These are phyloP conservation scores for Malurus alboscapulatus DNA, from an alignment of 2,113 vertebrate species.

Conservation along the genomic window DNA sequence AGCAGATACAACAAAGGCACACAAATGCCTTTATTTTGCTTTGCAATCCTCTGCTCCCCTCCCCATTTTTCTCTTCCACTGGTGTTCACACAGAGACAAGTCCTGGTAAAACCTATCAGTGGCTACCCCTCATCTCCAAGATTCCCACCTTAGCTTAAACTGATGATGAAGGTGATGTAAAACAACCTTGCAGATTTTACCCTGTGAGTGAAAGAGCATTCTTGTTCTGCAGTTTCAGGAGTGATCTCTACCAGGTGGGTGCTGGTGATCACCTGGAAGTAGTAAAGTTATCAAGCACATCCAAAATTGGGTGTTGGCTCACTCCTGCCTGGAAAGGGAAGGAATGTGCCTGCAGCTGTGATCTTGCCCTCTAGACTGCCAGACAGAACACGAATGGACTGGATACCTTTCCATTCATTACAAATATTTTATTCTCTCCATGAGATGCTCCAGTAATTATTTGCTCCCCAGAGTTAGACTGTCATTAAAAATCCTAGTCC, in stretches of 20 bases:
- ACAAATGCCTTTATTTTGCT: not conserved
- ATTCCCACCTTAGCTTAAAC: not conserved
- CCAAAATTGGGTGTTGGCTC: not conserved
- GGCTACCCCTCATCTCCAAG: not conserved
- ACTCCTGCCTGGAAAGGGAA: not conserved
- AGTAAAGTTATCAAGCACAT: not conserved
- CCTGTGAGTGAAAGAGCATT: not conserved
- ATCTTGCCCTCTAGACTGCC: not conserved
- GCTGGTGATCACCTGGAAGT: not conserved
- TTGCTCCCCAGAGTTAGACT: not conserved
- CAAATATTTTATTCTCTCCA: not conserved
- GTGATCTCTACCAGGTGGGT: not conserved
- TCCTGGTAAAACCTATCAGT: not conserved
- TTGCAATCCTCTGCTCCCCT: not conserved
- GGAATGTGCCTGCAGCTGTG: not conserved
- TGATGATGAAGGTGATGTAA: not conserved
- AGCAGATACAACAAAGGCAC: not conserved
- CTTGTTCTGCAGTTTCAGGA: not conserved
- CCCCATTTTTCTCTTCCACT: not conserved
- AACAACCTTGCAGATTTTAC: not conserved
- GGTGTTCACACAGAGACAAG: not conserved
- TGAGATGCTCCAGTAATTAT: not conserved
- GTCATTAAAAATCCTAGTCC: not conserved
- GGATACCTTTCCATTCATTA: not conserved
- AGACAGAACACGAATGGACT: fast-evolving